Evolutionary conservation across 2,888 invertebrate species (phyloP), one percentile per base, ranked within the genome.

Genomic region (Trisateles emortualis): DNA sequence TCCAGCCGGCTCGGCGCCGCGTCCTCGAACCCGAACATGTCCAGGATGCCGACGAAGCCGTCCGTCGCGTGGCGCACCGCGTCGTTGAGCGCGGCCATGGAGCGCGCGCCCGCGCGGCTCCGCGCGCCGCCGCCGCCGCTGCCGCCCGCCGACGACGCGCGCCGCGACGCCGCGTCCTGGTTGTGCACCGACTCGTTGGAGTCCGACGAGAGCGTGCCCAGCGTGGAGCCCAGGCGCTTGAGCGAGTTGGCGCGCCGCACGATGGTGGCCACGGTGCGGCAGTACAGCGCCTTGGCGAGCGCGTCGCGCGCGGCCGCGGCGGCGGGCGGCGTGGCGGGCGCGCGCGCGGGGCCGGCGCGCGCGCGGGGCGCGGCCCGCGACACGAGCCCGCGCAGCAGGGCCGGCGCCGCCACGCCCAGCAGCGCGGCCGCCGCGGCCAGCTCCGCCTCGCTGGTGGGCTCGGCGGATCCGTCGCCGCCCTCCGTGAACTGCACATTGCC

Each of bases 21-120:
- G 83, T 98, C 97, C 92, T 98, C 98, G 90, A 98, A 98, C 3
- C 98, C 98, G 90, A 98, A 98, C 98, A 99, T 98, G 86, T 99
- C 98, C 50, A 99, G 93, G 78, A 99, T 98, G 36, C 98, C 98
- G 67, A 99, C 98, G 88, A 98, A 98, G 8, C 98, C 98, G 86
- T 98, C 98, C 0, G 98, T 98, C 29, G 98, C 98, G 91, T 98
- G 98, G 40, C 97, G 94, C 50, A 98, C 98, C 0, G 98, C 98
- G 87, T 98, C 97, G 87, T 98, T 98, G 46, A 98, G 93, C 3
- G 96, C 98, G 9, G 97, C 96, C 98, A 98, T 98, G 14, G 97
- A 97, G 82, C 97, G 96, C 65, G 97, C 97, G 40, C 97, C 97
- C 11, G 96, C 96, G 58, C 95, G 95, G n/a, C 70, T 57, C 6